These are phyloP conservation scores for Cyclophora punctaria DNA, from an alignment of 2,888 invertebrate genomes.

Conservation along the genomic window DNA sequence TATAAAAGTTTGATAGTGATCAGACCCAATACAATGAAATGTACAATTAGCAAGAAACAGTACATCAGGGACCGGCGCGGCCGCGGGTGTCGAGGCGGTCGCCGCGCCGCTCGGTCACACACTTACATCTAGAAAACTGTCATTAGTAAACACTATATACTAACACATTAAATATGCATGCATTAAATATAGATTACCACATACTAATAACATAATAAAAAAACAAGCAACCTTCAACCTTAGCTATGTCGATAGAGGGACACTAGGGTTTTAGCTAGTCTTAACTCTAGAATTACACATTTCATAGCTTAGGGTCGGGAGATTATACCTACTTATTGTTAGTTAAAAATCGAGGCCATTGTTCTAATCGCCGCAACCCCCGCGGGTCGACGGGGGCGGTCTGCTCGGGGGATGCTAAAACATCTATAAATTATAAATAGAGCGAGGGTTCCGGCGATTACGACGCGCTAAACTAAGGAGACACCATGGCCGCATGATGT, in stretches of 20 bases:
- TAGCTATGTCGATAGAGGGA: constrained; percentile 34
- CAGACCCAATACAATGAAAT: constrained; percentile 71
- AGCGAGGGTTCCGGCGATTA: constrained; percentile 46
- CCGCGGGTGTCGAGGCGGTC: constrained; percentile 10
- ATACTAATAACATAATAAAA: constrained; percentile 27
- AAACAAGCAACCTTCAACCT: constrained; percentile 43
- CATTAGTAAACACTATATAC: constrained; percentile 41
- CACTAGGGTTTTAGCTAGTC: constrained; percentile 21
- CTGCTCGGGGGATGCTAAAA: neutral
- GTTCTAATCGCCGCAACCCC: constrained; percentile 28
- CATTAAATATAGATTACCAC: constrained; percentile 42
- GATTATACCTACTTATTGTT: constrained; percentile 31
- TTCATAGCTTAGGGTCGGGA: constrained; percentile 65
- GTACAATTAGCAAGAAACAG: constrained; percentile 52
- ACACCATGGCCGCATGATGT: constrained; percentile 74
- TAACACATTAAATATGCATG: constrained; percentile 40
- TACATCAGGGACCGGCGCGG: constrained; percentile 25
- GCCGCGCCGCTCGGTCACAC: constrained; percentile 44
- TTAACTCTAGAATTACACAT: constrained; percentile 61
- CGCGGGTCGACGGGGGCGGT: constrained; percentile 8
- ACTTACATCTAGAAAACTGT: constrained; percentile 38
- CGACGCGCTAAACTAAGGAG: constrained; percentile 48
- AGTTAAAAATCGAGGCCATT: constrained; percentile 69
- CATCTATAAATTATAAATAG: too few relatives aligned
- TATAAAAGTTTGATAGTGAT: constrained; percentile 10